Conservation (phyloP, 92 coral and sea anemone species). For the Epizoanthus fatuus region DNA sequence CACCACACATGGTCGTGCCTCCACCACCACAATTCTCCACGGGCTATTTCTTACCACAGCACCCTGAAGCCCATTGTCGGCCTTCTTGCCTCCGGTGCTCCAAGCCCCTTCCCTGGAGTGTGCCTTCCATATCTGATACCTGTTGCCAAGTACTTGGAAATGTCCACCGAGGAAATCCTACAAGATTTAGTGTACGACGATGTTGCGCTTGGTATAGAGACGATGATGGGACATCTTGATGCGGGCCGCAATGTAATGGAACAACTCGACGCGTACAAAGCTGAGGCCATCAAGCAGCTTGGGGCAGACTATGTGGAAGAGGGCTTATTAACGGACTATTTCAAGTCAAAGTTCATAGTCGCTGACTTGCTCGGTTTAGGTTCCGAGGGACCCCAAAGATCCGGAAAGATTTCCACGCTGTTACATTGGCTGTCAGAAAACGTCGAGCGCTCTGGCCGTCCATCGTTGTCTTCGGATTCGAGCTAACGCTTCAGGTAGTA, state of each 20-base stretch:
- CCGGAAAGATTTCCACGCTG: slow-evolving; percentile 80
- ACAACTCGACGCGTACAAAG: slow-evolving; percentile 72
- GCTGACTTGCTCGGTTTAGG: slow-evolving; percentile 84
- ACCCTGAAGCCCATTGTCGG: slow-evolving; percentile 93
- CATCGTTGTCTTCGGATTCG: slow-evolving; percentile 37
- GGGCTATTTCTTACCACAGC: slow-evolving; percentile 95
- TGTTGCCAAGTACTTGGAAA: slow-evolving; percentile 83
- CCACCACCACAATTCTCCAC: slow-evolving; percentile 88
- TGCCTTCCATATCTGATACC: slow-evolving; percentile 96
- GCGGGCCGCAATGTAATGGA: slow-evolving; percentile 86
- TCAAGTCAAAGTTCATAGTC: slow-evolving; percentile 71
- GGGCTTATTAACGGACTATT: slow-evolving; percentile 62
- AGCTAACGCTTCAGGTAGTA: not conserved
- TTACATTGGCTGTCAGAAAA: slow-evolving; percentile 93
- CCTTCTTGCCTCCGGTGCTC: slow-evolving; percentile 94
- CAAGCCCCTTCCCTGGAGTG: slow-evolving; percentile 98
- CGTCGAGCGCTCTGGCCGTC: slow-evolving; percentile 73
- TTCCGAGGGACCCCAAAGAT: slow-evolving; percentile 67
- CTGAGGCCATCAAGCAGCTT: slow-evolving; percentile 57
- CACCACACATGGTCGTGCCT: slow-evolving; percentile 97
- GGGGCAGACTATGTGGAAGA: slow-evolving; percentile 39
- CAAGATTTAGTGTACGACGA: slow-evolving; percentile 75
- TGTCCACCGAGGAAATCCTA: slow-evolving; percentile 83
- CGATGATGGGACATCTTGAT: slow-evolving; percentile 80
- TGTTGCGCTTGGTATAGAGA: slow-evolving; percentile 78